phyloP scores from a whole-genome alignment of 37 sponge, comb jelly and placozoan genomes.

The Ianthella basta region DNA sequence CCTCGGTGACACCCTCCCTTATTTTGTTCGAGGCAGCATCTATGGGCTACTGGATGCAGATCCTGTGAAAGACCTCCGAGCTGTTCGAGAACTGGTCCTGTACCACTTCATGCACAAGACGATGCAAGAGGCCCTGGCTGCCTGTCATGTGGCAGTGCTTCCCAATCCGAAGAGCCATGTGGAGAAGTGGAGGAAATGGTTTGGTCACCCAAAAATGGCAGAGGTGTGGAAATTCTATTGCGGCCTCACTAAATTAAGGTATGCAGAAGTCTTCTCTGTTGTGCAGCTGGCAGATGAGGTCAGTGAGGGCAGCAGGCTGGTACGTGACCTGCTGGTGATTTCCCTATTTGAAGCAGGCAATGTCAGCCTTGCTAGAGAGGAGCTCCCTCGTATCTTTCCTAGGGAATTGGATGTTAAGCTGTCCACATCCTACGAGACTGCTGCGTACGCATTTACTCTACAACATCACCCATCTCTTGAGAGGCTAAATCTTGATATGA shows the following conservation, averaged over 20 bases:
- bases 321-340: neutral
- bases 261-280: neutral
- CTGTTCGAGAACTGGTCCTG: neutral
- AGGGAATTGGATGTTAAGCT: no score
- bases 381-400: no score
- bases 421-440: no score
- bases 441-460: no score
- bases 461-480: no score
- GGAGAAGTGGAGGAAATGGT: neutral
- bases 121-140: slow-evolving; percentile 13
- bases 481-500: no score
- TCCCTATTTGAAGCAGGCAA: slow-evolving; percentile 16
- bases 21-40: neutral
- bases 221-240: slow-evolving; percentile 19
- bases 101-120: slow-evolving; percentile 12
- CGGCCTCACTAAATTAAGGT: neutral
- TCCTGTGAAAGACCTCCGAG: neutral
- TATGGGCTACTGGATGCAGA: slow-evolving; percentile 10
- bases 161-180: neutral
- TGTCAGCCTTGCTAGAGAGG: neutral
- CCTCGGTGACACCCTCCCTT: neutral
- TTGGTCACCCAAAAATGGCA: neutral
- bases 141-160: neutral
- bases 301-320: neutral
- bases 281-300: neutral